phyloP scores from a whole-genome alignment of 2,797 vertebrate species.

The Oreochromis mossambicus region DNA sequence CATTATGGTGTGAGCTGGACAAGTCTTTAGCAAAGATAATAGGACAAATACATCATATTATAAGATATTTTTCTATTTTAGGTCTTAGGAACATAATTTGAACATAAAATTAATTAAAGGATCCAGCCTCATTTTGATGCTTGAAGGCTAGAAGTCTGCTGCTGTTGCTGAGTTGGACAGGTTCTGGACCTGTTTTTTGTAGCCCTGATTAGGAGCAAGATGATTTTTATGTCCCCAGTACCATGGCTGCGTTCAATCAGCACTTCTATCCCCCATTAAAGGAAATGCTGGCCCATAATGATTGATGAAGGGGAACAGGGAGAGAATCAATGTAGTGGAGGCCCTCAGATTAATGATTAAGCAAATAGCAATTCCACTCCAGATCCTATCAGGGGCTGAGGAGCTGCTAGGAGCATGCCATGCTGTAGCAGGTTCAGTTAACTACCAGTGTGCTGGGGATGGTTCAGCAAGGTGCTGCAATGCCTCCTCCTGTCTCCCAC shows the following conservation, averaged over 20 bases:
- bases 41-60: background rate
- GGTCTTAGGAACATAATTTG: background rate
- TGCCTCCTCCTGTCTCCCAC: background rate
- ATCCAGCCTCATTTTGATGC: background rate
- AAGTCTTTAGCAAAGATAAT: conserved; percentile 13
- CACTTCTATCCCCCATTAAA: conserved; percentile 54
- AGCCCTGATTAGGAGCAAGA: conserved; percentile 26
- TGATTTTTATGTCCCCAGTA: conserved; percentile 18
- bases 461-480: background rate
- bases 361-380: conserved; percentile 49
- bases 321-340: conserved; percentile 58
- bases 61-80: background rate
- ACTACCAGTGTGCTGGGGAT: background rate
- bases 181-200: background rate
- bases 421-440: conserved; percentile 39
- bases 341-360: conserved; percentile 66
- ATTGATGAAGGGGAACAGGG: conserved; percentile 63
- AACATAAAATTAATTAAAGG: background rate
- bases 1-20: conserved; percentile 18
- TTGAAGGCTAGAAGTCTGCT: background rate
- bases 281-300: conserved; percentile 51
- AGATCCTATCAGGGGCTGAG: conserved; percentile 29
- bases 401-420: conserved; percentile 20
- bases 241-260: conserved; percentile 49
- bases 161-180: background rate